Percentiles rank a stretch among this genome's conserved stretches.
Evolutionary conservation across 2,888 invertebrate genomes (phyloP).

Genomic region (Gastrophysa polygoni): DNA sequence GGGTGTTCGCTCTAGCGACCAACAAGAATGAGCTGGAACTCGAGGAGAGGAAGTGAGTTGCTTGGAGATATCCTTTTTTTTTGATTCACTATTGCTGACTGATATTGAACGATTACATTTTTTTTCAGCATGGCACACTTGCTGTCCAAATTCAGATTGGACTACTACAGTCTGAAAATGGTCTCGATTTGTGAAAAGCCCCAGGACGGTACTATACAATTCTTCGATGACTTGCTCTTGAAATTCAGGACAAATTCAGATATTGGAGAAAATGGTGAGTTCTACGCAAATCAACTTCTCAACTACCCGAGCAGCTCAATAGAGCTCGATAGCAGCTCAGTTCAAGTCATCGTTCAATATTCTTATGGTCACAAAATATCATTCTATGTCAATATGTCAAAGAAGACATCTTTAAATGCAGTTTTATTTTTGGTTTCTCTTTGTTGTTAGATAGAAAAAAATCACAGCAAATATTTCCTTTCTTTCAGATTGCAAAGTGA

Average conservation of each 20-base stretch:
- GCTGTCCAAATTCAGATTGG: constrained; percentile 91
- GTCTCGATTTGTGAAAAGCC: constrained; percentile 89
- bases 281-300: not conserved
- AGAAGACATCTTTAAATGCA: too few relatives aligned
- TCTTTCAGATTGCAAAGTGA: constrained; percentile 68
- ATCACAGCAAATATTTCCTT: too few relatives aligned
- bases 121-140: constrained; percentile 87
- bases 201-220: constrained; percentile 71
- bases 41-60: constrained; percentile 82
- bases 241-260: constrained; percentile 65
- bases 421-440: too few relatives aligned
- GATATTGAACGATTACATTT: too few relatives aligned
- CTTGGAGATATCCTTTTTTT: not conserved
- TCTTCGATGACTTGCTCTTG: constrained; percentile 74
- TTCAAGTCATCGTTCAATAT: too few relatives aligned
- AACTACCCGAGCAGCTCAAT: too few relatives aligned
- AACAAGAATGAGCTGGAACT: constrained; percentile 76
- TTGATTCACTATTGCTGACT: too few relatives aligned
- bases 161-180: constrained; percentile 90
- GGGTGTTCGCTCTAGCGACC: constrained; percentile 85
- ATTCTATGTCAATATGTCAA: too few relatives aligned
- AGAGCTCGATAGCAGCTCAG: too few relatives aligned
- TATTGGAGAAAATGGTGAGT: constrained; percentile 47
- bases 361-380: too few relatives aligned
- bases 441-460: too few relatives aligned